phyloP scores from a whole-genome alignment of 1,140 invertebrate species.

The Macrobrachium nipponense region DNA sequence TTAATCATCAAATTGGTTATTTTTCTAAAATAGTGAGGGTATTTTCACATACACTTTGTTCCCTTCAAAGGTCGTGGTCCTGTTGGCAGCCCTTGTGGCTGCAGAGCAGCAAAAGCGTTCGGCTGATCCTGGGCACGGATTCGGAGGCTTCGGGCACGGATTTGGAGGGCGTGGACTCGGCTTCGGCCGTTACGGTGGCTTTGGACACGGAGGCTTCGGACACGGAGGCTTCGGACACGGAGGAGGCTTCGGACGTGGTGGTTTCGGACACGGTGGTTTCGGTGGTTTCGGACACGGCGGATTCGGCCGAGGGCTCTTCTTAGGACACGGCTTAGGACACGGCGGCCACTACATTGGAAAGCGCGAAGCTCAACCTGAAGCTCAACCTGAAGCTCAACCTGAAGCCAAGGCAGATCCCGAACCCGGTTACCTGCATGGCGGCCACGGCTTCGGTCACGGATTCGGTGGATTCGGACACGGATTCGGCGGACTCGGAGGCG shows the following conservation, averaged over 20 bases:
- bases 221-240: neutral
- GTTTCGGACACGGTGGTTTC: too few relatives aligned
- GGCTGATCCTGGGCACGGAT: neutral
- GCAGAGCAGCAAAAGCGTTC: constrained; percentile 3
- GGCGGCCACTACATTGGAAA: neutral
- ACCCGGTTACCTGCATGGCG: neutral
- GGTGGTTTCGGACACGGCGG: too few relatives aligned
- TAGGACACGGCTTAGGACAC: neutral
- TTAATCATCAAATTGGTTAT: too few relatives aligned
- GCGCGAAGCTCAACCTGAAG: too few relatives aligned
- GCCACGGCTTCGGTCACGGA: neutral
- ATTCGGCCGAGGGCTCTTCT: neutral
- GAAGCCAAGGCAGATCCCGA: too few relatives aligned
- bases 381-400: too few relatives aligned
- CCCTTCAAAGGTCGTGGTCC: neutral
- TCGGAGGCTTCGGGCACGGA: constrained; percentile 2
- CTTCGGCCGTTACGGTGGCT: too few relatives aligned
- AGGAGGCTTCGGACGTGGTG: neutral
- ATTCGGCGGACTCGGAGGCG: neutral
- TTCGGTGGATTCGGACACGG: neutral
- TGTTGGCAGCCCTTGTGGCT: constrained; percentile 3
- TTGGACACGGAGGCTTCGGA: neutral
- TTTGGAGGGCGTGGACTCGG: neutral
- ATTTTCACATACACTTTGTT: too few relatives aligned
- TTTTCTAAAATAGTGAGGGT: too few relatives aligned